Evolutionary conservation across 2,113 vertebrate species (phyloP), one percentile per base, ranked within the genome.

Genomic region (Cervus canadensis): DNA sequence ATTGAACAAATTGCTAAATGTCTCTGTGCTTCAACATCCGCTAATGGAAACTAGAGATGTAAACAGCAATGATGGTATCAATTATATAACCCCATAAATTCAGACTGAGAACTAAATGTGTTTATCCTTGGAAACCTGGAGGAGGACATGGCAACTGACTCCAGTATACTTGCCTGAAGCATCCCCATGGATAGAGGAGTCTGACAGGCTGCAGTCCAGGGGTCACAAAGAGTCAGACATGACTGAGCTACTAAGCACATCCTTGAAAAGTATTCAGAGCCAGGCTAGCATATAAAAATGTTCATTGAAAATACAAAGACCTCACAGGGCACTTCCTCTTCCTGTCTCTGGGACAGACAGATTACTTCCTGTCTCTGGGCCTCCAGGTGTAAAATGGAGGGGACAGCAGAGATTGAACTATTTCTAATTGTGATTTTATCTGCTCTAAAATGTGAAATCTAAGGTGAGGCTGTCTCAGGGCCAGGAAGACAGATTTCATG

Each of bases 401-500:
- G 28, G 2, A 8, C 21, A 25, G 45, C 40, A 54, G 88, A 64
- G 11, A 11, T 30, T 60, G 23, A 50, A 54, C 67, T 56, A 60
- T 67, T 93, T 82, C n/a, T 95, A 62, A 95, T 30, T 84, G 7
- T 36, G 59, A 52, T 67, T 87, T 92, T 84, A 92, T 94, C 45
- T 15, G 36, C 7, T 60, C 21, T 91, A 78, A 84, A 50, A 67
- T 89, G 83, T 19, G 16, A 79, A 96, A 64, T 71, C 64, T 59
- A 86, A 94, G 81, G 64, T 96, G 25, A 96, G 71, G n/a, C 50
- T 97, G 28, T 97, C 84, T 94, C 25, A 57, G 59, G 89, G 0
- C 25, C 74, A 96, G 84, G 92, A 97, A 94, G 93, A 43, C 76
- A 96, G 76, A 87, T 98, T 97, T 93, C 52, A 45, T 86, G 82